Evolutionary conservation across 2,113 vertebrate genomes (phyloP).

Genomic region (Lathamus discolor): DNA sequence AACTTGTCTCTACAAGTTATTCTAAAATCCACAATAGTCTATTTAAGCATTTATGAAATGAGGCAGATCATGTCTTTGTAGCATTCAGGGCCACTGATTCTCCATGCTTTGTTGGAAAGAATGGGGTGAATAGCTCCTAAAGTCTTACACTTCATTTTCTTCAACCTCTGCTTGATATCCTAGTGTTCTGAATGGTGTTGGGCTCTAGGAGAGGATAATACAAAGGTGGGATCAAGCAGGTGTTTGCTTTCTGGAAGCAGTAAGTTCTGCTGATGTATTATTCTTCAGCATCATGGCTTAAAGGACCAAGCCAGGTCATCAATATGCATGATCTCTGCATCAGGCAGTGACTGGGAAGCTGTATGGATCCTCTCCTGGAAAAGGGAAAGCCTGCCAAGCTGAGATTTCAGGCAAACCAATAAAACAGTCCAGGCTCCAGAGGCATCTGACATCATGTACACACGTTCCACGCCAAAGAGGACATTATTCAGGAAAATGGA

Average conservation of each 20-base stretch:
- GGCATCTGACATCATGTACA: not conserved
- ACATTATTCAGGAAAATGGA: not conserved
- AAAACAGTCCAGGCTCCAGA: not conserved
- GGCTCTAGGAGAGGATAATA: not conserved
- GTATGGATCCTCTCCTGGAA: not conserved
- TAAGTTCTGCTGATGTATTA: not conserved
- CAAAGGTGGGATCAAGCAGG: constrained; percentile 39
- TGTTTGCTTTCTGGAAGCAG: constrained; percentile 1
- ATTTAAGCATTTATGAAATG: constrained; percentile 27
- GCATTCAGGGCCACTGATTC: constrained; percentile 10
- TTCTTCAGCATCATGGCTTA: not conserved
- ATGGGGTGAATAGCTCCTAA: not conserved
- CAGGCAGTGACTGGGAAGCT: not conserved
- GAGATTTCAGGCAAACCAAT: not conserved
- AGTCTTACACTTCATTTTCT: not conserved
- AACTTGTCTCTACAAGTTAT: constrained; percentile 51
- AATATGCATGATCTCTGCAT: not conserved
- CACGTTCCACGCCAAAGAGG: fast-evolving
- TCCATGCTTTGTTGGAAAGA: constrained; percentile 38
- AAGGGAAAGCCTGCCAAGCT: fast-evolving
- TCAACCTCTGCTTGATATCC: not conserved
- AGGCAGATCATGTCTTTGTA: constrained; percentile 31
- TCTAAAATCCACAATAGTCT: constrained; percentile 15
- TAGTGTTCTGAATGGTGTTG: not conserved
- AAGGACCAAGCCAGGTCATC: not conserved